Conservation (phyloP, 2,888 invertebrate species). For the Gryllus longicercus region DNA sequence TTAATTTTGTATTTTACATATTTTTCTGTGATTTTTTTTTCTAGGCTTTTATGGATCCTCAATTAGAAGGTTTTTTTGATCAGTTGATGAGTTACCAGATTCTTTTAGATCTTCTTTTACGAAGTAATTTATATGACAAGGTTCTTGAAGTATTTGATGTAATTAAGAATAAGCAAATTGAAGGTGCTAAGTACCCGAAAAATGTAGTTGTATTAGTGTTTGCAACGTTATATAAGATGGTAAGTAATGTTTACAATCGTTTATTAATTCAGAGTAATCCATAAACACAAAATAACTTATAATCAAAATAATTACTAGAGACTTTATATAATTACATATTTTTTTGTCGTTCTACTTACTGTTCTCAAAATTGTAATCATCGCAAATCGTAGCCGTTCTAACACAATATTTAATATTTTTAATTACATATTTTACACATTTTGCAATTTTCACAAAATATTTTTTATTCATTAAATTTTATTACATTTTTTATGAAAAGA, state of each 20-base stretch:
- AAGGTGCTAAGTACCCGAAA: slow-evolving; percentile 64
- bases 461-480: too few species aligned
- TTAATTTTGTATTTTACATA: not conserved
- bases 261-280: too few species aligned
- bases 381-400: too few species aligned
- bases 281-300: too few species aligned
- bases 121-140: slow-evolving; percentile 63
- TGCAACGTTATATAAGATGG: slow-evolving; percentile 74
- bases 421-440: too few species aligned
- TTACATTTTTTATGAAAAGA: too few species aligned
- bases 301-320: too few species aligned
- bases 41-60: slow-evolving; percentile 62
- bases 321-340: too few species aligned
- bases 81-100: slow-evolving; percentile 66
- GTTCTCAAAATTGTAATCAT: too few species aligned
- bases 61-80: slow-evolving; percentile 65
- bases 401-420: too few species aligned
- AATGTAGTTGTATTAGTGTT: slow-evolving; percentile 63
- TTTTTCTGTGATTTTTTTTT: slow-evolving; percentile 41
- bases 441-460: too few species aligned
- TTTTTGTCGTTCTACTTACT: too few species aligned
- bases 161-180: slow-evolving; percentile 58
- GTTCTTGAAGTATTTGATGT: slow-evolving; percentile 61
- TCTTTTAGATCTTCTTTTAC: slow-evolving; percentile 67
- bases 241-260: slow-evolving; percentile 44